Evolutionary conservation across 2,113 vertebrate genomes (phyloP).

Genomic region (Scomber japonicus): DNA sequence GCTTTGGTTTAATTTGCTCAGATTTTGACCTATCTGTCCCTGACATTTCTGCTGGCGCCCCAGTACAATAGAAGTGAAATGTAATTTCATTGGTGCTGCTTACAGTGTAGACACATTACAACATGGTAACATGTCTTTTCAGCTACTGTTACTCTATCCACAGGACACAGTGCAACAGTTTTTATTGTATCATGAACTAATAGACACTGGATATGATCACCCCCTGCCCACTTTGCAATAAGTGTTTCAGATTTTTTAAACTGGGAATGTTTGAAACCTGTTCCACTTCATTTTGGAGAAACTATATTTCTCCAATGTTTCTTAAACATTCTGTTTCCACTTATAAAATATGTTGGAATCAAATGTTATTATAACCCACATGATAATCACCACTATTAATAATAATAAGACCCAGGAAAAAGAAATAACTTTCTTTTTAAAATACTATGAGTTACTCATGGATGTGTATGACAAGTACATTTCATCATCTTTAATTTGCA

Average conservation of each 20-base stretch:
- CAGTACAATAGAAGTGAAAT: background rate
- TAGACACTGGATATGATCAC: background rate
- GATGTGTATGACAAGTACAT: background rate
- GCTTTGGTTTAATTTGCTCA: conserved; percentile 22
- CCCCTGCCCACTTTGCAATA: background rate
- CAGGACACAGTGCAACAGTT: background rate
- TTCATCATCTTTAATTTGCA: conserved; percentile 7
- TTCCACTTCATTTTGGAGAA: background rate
- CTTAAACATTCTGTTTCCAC: background rate
- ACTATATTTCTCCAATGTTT: background rate
- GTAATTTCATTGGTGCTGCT: background rate
- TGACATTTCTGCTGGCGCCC: conserved; percentile 8
- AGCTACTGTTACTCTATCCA: background rate
- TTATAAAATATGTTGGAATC: background rate
- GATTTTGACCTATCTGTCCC: conserved; percentile 11
- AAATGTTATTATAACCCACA: background rate
- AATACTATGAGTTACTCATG: background rate
- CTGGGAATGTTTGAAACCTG: background rate
- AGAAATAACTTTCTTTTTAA: background rate
- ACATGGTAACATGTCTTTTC: background rate
- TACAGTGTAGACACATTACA: conserved; percentile 11
- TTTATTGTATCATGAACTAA: background rate
- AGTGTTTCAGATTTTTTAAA: background rate
- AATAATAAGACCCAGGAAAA: background rate
- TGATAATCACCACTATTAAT: background rate